Percentiles rank a stretch among this genome's conserved stretches.
Conservation (phyloP, 2,113 vertebrate species). For the Tricholaema leucomelas region DNA sequence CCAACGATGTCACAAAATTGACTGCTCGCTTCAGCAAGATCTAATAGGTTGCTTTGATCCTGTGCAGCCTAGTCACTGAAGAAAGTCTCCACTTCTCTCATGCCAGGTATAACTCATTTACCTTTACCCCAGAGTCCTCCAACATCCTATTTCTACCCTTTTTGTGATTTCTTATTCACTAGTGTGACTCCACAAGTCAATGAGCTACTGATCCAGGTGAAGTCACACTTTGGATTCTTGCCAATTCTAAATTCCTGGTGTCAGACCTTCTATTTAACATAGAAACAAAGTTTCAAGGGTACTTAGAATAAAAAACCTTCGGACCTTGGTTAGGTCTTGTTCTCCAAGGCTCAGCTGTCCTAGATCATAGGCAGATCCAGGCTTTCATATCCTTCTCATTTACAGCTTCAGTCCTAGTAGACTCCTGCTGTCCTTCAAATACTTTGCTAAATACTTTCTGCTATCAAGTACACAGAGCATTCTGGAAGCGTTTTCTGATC, state of each 20-base stretch:
- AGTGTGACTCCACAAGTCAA: not conserved
- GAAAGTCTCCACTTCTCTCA: not conserved
- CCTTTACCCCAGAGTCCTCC: not conserved
- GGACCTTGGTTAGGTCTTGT: not conserved
- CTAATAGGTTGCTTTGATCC: not conserved
- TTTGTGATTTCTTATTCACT: not conserved
- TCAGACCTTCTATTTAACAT: constrained; percentile 8
- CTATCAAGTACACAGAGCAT: not conserved
- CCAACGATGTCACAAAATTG: not conserved
- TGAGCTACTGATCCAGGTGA: not conserved
- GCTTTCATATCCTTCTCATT: not conserved
- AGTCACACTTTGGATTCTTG: not conserved
- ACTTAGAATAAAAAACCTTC: not conserved
- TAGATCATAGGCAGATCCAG: not conserved
- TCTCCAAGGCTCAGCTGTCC: not conserved
- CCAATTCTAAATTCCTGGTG: not conserved
- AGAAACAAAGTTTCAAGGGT: not conserved
- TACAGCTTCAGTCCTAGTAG: not conserved
- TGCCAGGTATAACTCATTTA: constrained; percentile 4
- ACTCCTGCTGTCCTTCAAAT: not conserved
- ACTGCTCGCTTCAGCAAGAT: not conserved
- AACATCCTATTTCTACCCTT: not conserved
- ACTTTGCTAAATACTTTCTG: not conserved
- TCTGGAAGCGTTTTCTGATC: not conserved
- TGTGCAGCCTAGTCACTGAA: not conserved